A percentile compares a stretch with the other conserved stretches of the same genome.
Evolutionary conservation across 2,113 vertebrate genomes (phyloP).

Genomic region (Orcinus orca): DNA sequence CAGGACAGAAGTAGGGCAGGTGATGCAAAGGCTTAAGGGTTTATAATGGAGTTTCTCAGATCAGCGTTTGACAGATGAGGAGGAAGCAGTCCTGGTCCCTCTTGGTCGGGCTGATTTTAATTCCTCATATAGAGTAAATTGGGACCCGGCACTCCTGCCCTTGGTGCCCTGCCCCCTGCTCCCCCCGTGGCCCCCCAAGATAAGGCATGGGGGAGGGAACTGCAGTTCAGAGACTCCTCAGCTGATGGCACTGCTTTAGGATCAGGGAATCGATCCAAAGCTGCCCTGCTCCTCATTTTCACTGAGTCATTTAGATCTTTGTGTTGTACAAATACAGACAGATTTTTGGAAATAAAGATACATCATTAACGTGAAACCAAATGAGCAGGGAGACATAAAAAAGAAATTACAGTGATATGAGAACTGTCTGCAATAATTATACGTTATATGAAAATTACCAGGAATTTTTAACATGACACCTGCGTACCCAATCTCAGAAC

Average conservation of each 20-base stretch:
- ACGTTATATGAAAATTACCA: background rate
- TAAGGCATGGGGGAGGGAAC: background rate
- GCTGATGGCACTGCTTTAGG: background rate
- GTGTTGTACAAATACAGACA: background rate
- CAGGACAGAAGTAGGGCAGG: background rate
- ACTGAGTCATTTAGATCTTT: background rate
- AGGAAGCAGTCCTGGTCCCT: too few relatives aligned
- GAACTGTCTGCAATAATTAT: background rate
- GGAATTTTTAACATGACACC: background rate
- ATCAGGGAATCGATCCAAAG: background rate
- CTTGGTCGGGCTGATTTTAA: background rate
- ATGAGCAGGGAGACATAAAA: background rate
- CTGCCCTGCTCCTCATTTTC: background rate
- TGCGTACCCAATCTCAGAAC: background rate
- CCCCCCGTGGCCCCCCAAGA: background rate
- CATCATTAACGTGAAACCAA: background rate
- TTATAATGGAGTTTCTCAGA: background rate
- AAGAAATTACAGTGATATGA: background rate
- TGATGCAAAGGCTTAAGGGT: too few relatives aligned
- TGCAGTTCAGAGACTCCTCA: background rate
- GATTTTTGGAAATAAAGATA: background rate
- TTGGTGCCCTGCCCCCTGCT: background rate
- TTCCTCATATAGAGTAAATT: background rate
- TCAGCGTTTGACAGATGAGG: background rate
- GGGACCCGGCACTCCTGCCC: background rate